Percentiles rank a stretch among this genome's conserved stretches.
Conservation (phyloP, 2,888 invertebrate genomes). For the Heliconius ethilla region DNA sequence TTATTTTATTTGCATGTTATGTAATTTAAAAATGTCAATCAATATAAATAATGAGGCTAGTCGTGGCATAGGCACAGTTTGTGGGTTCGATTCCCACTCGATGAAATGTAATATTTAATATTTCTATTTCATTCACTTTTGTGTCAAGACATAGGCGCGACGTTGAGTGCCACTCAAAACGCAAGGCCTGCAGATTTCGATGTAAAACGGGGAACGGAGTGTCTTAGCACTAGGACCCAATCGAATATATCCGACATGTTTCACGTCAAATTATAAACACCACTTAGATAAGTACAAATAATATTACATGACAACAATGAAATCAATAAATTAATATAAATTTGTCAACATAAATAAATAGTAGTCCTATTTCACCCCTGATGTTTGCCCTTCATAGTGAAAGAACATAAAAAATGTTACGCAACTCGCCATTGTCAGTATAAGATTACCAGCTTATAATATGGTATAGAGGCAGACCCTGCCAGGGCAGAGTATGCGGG, state of each 20-base stretch:
- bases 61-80: no score
- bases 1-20: not conserved
- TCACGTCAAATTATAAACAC: not conserved
- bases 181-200: no score
- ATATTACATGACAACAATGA: not conserved
- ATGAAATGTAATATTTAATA: no score
- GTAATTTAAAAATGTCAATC: no score
- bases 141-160: no score
- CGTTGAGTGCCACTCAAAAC: no score
- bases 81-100: no score
- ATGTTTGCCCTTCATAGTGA: slow-evolving; percentile 62
- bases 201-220: no score
- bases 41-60: no score
- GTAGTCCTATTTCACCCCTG: slow-evolving; percentile 54
- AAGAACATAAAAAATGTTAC: slow-evolving; percentile 66
- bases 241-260: no score
- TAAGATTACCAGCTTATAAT: slow-evolving; percentile 57
- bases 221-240: no score
- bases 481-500: slow-evolving; percentile 59
- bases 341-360: slow-evolving; percentile 53
- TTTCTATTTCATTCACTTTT: no score
- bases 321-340: slow-evolving; percentile 8
- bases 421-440: slow-evolving; percentile 67
- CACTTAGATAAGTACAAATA: not conserved
- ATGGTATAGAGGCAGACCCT: slow-evolving; percentile 58